These are phyloP conservation scores for Cyprinodon variegatus DNA, from an alignment of 2,113 vertebrate genomes.

Conservation along the genomic window DNA sequence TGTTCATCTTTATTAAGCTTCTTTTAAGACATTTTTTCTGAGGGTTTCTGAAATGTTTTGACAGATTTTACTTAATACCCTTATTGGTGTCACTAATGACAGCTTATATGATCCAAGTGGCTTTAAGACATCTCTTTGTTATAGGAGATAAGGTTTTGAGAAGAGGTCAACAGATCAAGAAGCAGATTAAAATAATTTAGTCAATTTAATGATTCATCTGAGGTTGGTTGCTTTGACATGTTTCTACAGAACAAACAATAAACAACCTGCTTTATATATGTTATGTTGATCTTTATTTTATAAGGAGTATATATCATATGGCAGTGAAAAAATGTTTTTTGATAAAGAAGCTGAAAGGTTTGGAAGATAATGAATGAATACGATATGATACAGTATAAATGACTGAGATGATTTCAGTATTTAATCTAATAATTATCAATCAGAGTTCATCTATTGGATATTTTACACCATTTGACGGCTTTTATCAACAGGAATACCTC, in stretches of 20 bases:
- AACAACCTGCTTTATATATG: too few species aligned
- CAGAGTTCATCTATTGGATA: not conserved
- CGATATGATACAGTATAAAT: too few species aligned
- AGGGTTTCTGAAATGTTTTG: constrained; percentile 55
- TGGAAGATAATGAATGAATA: not conserved
- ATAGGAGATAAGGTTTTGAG: constrained; percentile 13
- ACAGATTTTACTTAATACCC: constrained; percentile 49
- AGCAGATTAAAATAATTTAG: constrained; percentile 26
- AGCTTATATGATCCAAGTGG: constrained; percentile 1
- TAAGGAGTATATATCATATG: not conserved
- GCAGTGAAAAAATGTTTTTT: not conserved
- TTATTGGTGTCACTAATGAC: constrained; percentile 28
- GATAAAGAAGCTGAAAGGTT: not conserved
- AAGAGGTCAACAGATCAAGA: constrained; percentile 25
- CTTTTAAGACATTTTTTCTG: constrained; percentile 47
- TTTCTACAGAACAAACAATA: not conserved
- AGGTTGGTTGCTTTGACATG: constrained; percentile 13
- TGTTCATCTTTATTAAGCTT: constrained; percentile 48
- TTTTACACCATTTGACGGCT: not conserved
- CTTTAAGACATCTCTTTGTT: constrained; percentile 33
- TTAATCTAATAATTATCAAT: not conserved
- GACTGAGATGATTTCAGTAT: not conserved
- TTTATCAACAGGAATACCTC: not conserved
- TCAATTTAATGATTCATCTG: constrained; percentile 28
- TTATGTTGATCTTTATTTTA: not conserved